A percentile compares a stretch with the other conserved stretches of the same genome.
These are phyloP conservation scores for Paraplagusia blochii DNA, from an alignment of 2,113 vertebrate species.

Conservation along the genomic window DNA sequence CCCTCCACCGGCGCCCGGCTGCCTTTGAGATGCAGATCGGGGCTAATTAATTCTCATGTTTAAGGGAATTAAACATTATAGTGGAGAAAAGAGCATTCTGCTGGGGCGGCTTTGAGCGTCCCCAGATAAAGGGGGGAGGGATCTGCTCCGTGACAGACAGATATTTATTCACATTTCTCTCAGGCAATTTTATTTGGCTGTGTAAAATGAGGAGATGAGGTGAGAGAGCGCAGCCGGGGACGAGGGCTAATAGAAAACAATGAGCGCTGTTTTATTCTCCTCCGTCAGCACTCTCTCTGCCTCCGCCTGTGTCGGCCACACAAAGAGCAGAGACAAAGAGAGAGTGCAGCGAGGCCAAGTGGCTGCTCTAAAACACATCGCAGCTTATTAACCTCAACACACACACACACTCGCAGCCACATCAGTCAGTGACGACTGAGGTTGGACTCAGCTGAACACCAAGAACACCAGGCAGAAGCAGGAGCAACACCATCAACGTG, in stretches of 20 bases:
- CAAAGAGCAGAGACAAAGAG: constrained; percentile 72
- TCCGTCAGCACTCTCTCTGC: constrained; percentile 46
- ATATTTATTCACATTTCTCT: constrained; percentile 63
- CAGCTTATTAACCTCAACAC: constrained; percentile 78
- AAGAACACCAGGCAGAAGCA: too few relatives aligned
- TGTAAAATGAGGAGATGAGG: constrained; percentile 67
- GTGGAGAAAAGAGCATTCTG: constrained; percentile 55
- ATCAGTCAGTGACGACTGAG: constrained; percentile 68
- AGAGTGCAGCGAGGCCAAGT: constrained; percentile 60
- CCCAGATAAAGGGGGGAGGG: constrained; percentile 70
- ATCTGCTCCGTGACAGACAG: constrained; percentile 53
- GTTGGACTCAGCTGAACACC: constrained; percentile 72
- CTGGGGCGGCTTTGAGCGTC: constrained; percentile 64
- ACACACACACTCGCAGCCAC: constrained; percentile 53
- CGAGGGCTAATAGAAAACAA: constrained; percentile 77
- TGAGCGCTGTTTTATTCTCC: constrained; percentile 68
- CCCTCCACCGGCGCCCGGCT: constrained; percentile 4
- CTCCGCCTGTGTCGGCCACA: constrained; percentile 67
- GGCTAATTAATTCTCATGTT: constrained; percentile 80
- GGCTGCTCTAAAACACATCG: constrained; percentile 71
- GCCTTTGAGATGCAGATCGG: constrained; percentile 78
- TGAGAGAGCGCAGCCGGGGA: constrained; percentile 38
- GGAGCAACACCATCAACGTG: too few relatives aligned
- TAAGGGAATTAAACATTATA: constrained; percentile 78
- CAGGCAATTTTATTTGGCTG: constrained; percentile 70